phyloP scores from a whole-genome alignment of 2,113 vertebrate genomes.

The Percopsis transmontana region DNA sequence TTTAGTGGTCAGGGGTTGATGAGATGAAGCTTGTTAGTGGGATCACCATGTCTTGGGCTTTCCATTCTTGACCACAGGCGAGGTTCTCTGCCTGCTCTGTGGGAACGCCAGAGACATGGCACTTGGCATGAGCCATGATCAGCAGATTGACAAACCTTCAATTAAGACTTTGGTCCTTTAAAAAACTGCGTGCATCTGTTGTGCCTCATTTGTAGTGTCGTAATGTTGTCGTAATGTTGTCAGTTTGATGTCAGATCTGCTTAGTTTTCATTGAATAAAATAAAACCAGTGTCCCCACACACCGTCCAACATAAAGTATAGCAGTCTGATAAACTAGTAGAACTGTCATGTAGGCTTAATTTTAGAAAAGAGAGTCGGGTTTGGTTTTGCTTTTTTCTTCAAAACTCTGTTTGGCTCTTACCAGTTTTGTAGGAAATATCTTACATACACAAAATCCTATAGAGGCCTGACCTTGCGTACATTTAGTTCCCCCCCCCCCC shows the following conservation, averaged over 20 bases:
- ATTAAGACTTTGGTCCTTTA: constrained; percentile 12
- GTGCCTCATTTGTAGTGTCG: background rate
- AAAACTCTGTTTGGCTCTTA: background rate
- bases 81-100: constrained; percentile 48
- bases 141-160: constrained; percentile 52
- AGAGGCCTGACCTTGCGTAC: background rate
- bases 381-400: background rate
- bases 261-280: background rate
- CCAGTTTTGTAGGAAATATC: background rate
- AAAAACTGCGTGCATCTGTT: constrained; percentile 16
- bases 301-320: background rate
- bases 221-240: background rate
- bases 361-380: no score
- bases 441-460: background rate
- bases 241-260: background rate
- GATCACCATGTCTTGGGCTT: constrained; percentile 69
- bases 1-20: constrained; percentile 65
- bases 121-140: constrained; percentile 48
- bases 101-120: constrained; percentile 48
- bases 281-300: background rate
- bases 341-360: no score
- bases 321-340: background rate
- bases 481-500: background rate
- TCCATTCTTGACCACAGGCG: constrained; percentile 62
- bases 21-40: constrained; percentile 70